Base-by-base conservation (phyloP, 2,797 vertebrate genomes). In the Myotis daubentonii region DNA sequence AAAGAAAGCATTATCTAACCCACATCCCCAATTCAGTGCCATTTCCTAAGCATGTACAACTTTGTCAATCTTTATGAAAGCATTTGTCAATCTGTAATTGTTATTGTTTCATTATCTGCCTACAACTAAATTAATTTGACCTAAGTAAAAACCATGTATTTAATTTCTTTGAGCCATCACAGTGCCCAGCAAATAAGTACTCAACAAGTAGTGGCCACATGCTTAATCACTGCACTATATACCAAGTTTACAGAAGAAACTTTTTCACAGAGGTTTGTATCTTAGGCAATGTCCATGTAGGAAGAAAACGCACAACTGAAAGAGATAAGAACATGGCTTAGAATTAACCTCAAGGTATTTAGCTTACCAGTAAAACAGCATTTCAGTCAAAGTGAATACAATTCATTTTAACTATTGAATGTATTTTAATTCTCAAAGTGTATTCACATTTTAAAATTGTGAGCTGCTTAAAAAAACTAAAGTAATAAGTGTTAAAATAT, bases 381-480 rank as follows among this genome's bases (percentile, higher is more conserved):
- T 47, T 49, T 83, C 72, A 53, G 28, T 79, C 36, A 91, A 76
- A 90, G 3, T 82, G 75, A 93, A 76, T 49, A 93, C 5, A 93
- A 79, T 38, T 95, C 8, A 41, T 23, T 86, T 80, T 44, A 33
- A 80, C 47, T 57, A 70, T 3, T 90, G 57, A 41, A 71, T 41
- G 33, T 33, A 75, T 75, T 84, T 95, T 86, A 91, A 76, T 38
- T 76, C 71, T 82, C 71, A 90, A 94, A 90, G 23, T 74, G 28
- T 10, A 72, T 5, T 33, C 68, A 86, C 41, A 83, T 71, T 85
- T 68, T 82, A 72, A 93, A 76, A 78, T 38, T 2, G 25, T 62
- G n/a, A 79, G 28, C 60, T 30, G 28, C 22, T 84, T 66, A 86
- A 66, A 28, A 93, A 79, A 75, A 57, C 36, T 53, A 28, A 71